Evolutionary conservation across 2,113 vertebrate genomes (phyloP).

Genomic region (Serilophus lunatus): DNA sequence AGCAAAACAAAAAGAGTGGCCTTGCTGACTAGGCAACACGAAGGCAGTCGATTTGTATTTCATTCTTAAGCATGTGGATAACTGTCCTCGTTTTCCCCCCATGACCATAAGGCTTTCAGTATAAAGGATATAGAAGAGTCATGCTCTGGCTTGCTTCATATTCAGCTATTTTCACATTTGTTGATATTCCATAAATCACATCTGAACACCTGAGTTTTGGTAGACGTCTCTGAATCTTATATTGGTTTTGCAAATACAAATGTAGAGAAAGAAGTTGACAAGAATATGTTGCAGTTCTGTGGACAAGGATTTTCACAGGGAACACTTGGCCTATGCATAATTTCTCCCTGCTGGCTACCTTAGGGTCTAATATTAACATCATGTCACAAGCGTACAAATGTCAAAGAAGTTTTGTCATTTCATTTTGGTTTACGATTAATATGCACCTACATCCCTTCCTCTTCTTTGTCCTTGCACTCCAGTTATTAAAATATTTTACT

Average conservation of each 20-base stretch:
- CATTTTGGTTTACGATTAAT: background rate
- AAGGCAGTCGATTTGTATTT: background rate
- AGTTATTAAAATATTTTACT: conserved; percentile 4
- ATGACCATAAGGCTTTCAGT: background rate
- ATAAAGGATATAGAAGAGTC: background rate
- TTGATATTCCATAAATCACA: background rate
- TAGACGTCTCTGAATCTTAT: background rate
- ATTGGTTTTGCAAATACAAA: background rate
- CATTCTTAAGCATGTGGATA: background rate
- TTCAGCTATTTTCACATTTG: background rate
- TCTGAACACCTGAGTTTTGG: background rate
- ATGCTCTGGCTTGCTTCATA: background rate
- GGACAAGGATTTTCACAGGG: background rate
- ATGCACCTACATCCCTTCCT: background rate
- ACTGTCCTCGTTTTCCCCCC: background rate
- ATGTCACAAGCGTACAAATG: background rate
- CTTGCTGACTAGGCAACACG: background rate
- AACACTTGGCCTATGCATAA: background rate
- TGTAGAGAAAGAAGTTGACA: background rate
- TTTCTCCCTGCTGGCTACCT: background rate
- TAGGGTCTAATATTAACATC: background rate
- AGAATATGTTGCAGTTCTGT: background rate
- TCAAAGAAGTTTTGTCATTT: conserved; percentile 8
- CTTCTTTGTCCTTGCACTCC: background rate
- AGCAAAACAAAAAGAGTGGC: background rate